A percentile compares a stretch with the other conserved stretches of the same genome.
Evolutionary conservation across 2,113 vertebrate genomes (phyloP).

Genomic region (Reinhardtius hippoglossoides): DNA sequence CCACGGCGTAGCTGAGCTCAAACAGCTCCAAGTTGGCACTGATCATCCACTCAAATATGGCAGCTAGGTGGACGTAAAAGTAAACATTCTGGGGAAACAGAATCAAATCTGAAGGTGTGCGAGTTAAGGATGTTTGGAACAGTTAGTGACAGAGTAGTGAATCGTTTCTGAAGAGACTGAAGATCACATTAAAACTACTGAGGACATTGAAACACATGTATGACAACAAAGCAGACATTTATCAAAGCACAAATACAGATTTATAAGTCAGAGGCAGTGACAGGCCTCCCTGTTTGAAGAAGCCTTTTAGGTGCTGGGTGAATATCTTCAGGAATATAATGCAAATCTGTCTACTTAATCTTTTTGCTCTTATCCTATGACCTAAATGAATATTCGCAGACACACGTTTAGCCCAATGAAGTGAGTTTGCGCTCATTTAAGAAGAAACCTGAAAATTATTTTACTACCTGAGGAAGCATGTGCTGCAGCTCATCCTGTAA

Average conservation of each 20-base stretch:
- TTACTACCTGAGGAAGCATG: neutral
- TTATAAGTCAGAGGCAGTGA: neutral
- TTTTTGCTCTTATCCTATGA: too few relatives aligned
- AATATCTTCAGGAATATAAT: too few relatives aligned
- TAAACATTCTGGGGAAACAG: conserved; percentile 67
- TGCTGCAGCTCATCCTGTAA: neutral
- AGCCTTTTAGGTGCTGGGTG: neutral
- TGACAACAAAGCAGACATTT: neutral
- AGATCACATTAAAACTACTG: neutral
- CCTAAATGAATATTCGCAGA: too few relatives aligned
- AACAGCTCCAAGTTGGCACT: conserved; percentile 82
- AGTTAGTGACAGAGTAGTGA: too few relatives aligned
- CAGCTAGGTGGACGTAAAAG: conserved; percentile 73
- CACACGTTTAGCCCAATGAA: neutral
- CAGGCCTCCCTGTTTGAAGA: neutral
- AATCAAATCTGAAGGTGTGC: conserved; percentile 69
- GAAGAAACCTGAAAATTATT: neutral
- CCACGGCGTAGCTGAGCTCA: conserved; percentile 79
- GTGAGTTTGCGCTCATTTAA: neutral
- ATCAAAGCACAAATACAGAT: neutral
- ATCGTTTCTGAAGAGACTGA: neutral
- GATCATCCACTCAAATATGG: conserved; percentile 84
- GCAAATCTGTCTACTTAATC: too few relatives aligned
- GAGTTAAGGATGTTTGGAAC: conserved; percentile 40
- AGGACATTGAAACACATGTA: too few relatives aligned